Base-by-base conservation (phyloP, 2,113 vertebrate genomes). In the Syngnathus scovelli region DNA sequence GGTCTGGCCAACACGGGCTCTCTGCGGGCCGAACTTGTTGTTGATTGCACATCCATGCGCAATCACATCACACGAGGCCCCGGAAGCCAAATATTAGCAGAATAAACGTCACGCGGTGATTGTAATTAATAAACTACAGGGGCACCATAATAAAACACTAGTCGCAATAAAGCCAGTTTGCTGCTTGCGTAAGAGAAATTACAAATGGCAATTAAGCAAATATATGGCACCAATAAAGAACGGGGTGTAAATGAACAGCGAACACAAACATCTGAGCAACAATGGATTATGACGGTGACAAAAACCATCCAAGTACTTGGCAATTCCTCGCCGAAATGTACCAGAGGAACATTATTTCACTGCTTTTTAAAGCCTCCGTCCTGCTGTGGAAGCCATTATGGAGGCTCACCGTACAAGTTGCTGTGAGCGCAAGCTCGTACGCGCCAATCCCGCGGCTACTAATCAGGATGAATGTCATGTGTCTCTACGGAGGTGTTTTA, bases 331-430 rank as follows among this genome's bases (percentile, higher is more conserved):
- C 64, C 82, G 74, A 85, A 33, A 61, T 71, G 64, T 61, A 71
- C 55, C 19, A 59, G 66, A 75, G 61, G 44, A 72, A 66, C 66
- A 71, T 70, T 70, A 78, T 83, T 75, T 74, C 70, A 74, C 67
- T 78, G 70, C 61, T 68, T 75, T 77, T 82, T 76, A 77, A 74
- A 70, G 23, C 72, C 43, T 67, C 49, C 65, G 9, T 39, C 78
- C 71, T 23, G 51, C 67, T 78, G 67, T 59, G 76, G 74, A 78
- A 82, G 67, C 74, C 74, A 75, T 86, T 82, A 78, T 64, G 64
- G 64, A 54, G 15, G 73, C 66, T 81, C 67, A 72, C 67, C 71
- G 61, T 64, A 80, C 78, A 59, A 66, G 71, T 70, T 23, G 38
- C 65, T 71, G 62, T 67, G 64, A 63, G 66, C 52, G 71, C 61